These are phyloP conservation scores for Danionella cerebrum DNA, from an alignment of 2,113 vertebrate genomes.

Conservation along the genomic window DNA sequence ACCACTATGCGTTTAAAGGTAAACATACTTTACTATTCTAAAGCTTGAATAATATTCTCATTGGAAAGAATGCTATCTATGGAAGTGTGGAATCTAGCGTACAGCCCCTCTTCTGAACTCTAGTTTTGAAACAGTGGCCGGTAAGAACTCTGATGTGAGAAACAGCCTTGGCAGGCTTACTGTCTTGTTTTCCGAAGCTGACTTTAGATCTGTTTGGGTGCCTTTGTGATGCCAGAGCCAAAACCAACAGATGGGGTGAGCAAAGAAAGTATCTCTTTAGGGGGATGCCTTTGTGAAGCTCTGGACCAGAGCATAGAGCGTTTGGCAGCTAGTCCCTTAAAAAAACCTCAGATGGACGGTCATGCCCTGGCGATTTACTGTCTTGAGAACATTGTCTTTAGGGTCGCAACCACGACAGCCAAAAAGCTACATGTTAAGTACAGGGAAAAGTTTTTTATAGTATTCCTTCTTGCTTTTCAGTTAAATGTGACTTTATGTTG, in stretches of 20 bases:
- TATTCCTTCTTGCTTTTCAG: no score
- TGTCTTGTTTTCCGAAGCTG: slow-evolving; percentile 30
- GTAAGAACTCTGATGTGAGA: slow-evolving; percentile 14
- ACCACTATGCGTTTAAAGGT: no score
- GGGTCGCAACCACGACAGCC: not conserved
- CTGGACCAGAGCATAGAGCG: slow-evolving; percentile 16
- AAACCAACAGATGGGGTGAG: slow-evolving; percentile 49
- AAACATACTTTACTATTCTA: no score
- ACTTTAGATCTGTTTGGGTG: slow-evolving; percentile 28
- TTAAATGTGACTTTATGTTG: no score
- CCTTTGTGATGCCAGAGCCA: slow-evolving; percentile 33
- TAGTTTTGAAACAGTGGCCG: not conserved
- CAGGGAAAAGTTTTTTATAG: no score
- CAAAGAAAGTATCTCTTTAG: slow-evolving; percentile 25
- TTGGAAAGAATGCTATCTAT: no score
- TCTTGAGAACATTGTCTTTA: not conserved
- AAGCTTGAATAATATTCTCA: no score
- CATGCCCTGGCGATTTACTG: slow-evolving; percentile 10
- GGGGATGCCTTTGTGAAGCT: not conserved
- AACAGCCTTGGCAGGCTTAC: slow-evolving; percentile 12
- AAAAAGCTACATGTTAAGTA: not conserved
- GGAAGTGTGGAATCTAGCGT: not conserved
- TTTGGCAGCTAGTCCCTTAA: slow-evolving; percentile 19
- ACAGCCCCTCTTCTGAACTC: not conserved
- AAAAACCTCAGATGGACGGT: slow-evolving; percentile 1